Evolutionary conservation across 2,888 invertebrate genomes (phyloP), one percentile per base, ranked within the genome.

Genomic region (Sinohyriopsis cumingii): DNA sequence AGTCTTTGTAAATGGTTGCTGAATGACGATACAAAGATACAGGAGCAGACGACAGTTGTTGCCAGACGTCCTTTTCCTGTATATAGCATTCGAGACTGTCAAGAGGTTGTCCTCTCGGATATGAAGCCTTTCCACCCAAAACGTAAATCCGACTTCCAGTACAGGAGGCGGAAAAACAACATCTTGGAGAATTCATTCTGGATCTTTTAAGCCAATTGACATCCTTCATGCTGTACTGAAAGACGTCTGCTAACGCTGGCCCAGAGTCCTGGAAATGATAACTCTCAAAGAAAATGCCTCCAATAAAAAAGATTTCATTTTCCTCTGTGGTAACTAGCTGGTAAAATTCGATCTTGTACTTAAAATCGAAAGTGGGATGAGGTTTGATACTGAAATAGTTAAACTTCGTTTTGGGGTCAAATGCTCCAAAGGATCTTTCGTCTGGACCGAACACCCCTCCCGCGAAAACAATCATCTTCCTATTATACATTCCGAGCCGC

Each of bases 281-380:
- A 28, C 84, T 79, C 33, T 86, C 84, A 65, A 82, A 86, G 64
- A 83, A 84, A 65, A 86, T 83, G 2, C 87, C 87, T 18, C 87
- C 87, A 57, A 86, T 65, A 55, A 86, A 82, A 68, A 74, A 85
- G 19, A 86, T 75, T 0, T 78, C 67, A 60, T 78, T 82, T n/a
- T 82, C 75, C 5, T 75, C 65, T 9, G 79, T 75, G 19, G 80
- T 79, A 1, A 80, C 74, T 7, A 84, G 69, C 55, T 81, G 77
- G 67, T 79, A 86, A 65, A 77, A 77, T 63, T 86, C 86, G 9
- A 87, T 77, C 65, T 83, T 82, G 69, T 76, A 84, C 63, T 84
- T 84, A 73, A 83, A 84, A 73, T 87, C 86, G 75, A 86, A 86
- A 1, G 83, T 82, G n/a, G 84, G 81, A 69, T 86, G 84, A 5